phyloP scores from a whole-genome alignment of 2,888 invertebrate genomes.

The Epinotia brunnichana region DNA sequence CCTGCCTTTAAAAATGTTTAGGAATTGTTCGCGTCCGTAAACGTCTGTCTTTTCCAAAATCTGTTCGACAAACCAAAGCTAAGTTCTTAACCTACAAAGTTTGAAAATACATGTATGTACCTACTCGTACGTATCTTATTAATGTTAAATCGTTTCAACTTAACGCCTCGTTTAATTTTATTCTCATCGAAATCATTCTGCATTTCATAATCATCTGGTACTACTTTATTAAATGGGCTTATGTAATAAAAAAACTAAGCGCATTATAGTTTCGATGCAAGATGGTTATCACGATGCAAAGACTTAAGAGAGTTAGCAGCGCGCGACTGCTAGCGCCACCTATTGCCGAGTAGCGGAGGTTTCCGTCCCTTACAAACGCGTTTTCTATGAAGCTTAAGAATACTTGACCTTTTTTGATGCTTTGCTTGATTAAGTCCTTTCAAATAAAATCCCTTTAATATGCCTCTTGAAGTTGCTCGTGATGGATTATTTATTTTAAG shows the following conservation, averaged over 20 bases:
- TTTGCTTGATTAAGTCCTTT: conserved; percentile 41
- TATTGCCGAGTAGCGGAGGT: conserved; percentile 63
- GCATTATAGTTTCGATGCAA: conserved; percentile 34
- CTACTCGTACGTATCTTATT: neutral
- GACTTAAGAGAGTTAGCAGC: conserved; percentile 24
- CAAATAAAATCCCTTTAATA: conserved; percentile 38
- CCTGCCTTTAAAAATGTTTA: conserved; percentile 7
- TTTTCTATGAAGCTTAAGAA: conserved; percentile 20
- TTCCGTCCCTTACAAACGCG: conserved; percentile 6
- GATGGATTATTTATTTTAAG: conserved; percentile 31
- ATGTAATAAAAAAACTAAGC: conserved; percentile 33
- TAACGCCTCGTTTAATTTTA: conserved; percentile 25
- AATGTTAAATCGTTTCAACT: neutral
- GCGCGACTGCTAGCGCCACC: conserved; percentile 65
- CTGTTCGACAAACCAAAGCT: neutral
- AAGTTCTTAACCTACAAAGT: no score
- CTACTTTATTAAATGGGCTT: conserved; percentile 24
- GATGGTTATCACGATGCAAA: conserved; percentile 17
- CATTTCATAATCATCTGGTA: conserved; percentile 23
- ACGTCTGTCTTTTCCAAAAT: neutral
- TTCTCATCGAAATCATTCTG: conserved; percentile 6
- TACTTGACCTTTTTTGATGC: conserved; percentile 39
- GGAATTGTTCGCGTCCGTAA: neutral
- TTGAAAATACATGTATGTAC: no score
- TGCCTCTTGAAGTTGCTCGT: conserved; percentile 32